These are phyloP conservation scores for Phaethornis superciliosus DNA, from an alignment of 2,113 vertebrate species.

Conservation along the genomic window DNA sequence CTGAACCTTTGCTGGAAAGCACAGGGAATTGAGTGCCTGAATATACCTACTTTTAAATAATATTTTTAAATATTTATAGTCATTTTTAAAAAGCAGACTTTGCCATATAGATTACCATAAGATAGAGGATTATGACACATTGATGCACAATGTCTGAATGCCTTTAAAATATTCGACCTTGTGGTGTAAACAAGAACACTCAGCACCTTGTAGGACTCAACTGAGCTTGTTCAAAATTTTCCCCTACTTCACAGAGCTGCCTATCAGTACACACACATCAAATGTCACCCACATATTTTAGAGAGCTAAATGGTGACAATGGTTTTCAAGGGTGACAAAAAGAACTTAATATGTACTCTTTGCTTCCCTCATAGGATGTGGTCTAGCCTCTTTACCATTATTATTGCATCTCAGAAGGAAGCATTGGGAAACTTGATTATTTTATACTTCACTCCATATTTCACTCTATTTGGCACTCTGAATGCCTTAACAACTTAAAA, in stretches of 20 bases:
- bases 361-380: background rate
- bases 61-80: background rate
- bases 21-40: background rate
- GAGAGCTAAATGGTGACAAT: background rate
- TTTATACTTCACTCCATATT: background rate
- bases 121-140: background rate
- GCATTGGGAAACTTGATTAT: background rate
- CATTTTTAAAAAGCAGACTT: background rate
- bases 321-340: background rate
- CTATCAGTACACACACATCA: background rate
- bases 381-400: background rate
- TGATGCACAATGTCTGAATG: background rate
- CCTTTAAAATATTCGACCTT: background rate
- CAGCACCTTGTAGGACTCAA: background rate
- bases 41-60: background rate
- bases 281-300: background rate
- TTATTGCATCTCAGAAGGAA: background rate
- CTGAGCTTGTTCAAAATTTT: fast-evolving
- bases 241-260: background rate
- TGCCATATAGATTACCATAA: background rate
- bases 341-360: background rate
- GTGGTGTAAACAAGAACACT: background rate
- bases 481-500: background rate
- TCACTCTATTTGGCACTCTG: background rate
- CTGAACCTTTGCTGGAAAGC: background rate